These are phyloP conservation scores for Epinotia bilunana DNA, from an alignment of 2,888 invertebrate genomes.

Conservation along the genomic window DNA sequence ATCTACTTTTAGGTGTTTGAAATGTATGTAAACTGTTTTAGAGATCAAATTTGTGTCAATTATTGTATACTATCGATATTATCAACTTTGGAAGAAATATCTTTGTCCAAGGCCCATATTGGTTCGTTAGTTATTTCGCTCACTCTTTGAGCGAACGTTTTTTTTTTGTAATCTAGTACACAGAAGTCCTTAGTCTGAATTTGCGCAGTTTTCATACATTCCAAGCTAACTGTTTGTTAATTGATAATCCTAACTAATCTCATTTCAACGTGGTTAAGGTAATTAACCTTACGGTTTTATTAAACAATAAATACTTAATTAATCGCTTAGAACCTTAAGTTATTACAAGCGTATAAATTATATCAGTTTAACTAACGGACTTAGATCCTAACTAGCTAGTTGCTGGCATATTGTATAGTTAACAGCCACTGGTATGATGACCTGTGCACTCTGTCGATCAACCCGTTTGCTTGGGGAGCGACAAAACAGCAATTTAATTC, in stretches of 20 bases:
- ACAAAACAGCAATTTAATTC: neutral
- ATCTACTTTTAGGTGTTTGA: constrained; percentile 28
- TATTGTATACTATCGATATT: neutral
- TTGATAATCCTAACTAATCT: constrained; percentile 77
- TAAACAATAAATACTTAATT: constrained; percentile 79
- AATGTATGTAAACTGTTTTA: constrained; percentile 31
- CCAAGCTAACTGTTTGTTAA: constrained; percentile 34
- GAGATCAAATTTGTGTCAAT: constrained; percentile 31
- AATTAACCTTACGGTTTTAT: constrained; percentile 59
- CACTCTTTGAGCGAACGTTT: neutral
- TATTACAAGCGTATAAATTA: constrained; percentile 79
- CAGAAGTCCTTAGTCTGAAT: neutral
- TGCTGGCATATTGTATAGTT: constrained; percentile 41
- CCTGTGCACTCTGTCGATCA: neutral
- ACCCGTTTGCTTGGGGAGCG: neutral
- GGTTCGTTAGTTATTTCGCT: neutral
- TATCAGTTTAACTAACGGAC: constrained; percentile 67
- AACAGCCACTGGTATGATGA: constrained; percentile 15
- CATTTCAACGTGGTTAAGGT: constrained; percentile 62
- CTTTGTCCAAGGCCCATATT: neutral
- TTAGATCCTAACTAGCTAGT: constrained; percentile 67
- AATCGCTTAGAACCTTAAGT: constrained; percentile 80
- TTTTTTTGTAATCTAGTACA: no score
- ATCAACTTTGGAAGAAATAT: neutral
- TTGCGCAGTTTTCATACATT: constrained; percentile 34